Evolutionary conservation across 2,113 vertebrate genomes (phyloP).

Genomic region (Hystrix brachyura): DNA sequence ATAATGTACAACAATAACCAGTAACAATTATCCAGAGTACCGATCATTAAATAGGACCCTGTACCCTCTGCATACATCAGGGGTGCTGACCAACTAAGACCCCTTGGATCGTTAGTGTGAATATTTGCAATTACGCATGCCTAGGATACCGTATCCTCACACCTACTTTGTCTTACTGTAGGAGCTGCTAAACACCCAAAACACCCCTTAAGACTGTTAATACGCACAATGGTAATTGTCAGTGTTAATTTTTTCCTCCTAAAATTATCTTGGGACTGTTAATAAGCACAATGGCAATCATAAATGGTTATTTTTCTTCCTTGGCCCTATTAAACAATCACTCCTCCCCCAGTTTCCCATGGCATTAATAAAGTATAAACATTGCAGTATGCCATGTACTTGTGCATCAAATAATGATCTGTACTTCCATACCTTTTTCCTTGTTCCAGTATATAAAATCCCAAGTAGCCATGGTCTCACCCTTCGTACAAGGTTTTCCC

Average conservation of each 20-base stretch:
- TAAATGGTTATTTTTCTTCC: background rate
- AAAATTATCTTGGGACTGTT: conserved; percentile 43
- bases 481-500: background rate
- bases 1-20: conserved; percentile 20
- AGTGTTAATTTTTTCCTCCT: background rate
- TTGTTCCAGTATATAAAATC: conserved; percentile 29
- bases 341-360: background rate
- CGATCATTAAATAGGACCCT: background rate
- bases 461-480: background rate
- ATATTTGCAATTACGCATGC: background rate
- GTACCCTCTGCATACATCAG: background rate
- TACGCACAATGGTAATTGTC: conserved; percentile 31
- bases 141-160: background rate
- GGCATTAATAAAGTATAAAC: conserved; percentile 34
- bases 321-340: conserved; percentile 18
- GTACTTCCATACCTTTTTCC: background rate
- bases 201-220: conserved; percentile 52
- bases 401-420: background rate
- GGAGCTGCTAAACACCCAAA: conserved; percentile 15
- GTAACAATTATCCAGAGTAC: background rate
- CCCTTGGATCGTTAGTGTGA: background rate
- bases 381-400: background rate
- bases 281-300: background rate
- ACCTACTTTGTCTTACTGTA: background rate
- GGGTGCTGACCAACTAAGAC: background rate